phyloP scores from a whole-genome alignment of 2,113 vertebrate genomes.

The Mus pahari region DNA sequence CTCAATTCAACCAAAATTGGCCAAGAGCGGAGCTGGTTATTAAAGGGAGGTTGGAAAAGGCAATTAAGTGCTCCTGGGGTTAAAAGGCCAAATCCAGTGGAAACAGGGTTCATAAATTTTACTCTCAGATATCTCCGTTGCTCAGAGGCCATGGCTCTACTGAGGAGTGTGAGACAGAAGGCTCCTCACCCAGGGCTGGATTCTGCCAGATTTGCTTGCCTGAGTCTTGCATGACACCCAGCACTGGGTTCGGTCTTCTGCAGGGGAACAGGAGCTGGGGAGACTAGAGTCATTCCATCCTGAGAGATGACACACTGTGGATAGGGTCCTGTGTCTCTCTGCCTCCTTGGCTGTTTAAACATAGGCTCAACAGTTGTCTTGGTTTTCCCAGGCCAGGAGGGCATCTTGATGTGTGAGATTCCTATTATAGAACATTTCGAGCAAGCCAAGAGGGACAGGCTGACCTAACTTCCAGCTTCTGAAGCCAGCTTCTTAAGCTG shows the following conservation, averaged over 20 bases:
- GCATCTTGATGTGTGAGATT: background rate
- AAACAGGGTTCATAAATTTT: conserved; percentile 76
- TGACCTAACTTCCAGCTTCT: background rate
- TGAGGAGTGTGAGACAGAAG: background rate
- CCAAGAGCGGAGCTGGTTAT: conserved; percentile 74
- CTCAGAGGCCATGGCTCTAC: background rate
- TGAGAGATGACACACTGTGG: background rate
- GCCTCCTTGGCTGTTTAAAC: background rate
- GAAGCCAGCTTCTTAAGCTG: background rate
- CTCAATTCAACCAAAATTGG: conserved; percentile 73
- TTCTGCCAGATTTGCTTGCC: background rate
- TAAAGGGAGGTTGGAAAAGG: conserved; percentile 75
- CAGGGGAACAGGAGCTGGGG: fast-evolving
- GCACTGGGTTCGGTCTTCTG: background rate
- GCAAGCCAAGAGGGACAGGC: background rate
- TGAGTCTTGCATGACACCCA: fast-evolving
- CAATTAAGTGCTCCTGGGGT: conserved; percentile 76
- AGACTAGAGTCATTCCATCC: background rate
- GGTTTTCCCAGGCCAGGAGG: background rate
- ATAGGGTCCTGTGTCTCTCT: too few relatives aligned
- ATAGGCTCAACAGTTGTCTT: background rate
- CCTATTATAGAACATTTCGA: background rate
- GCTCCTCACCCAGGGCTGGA: background rate
- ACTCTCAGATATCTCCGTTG: conserved; percentile 56
- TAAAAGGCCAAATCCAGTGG: conserved; percentile 71